Conservation (phyloP, 2,888 invertebrate genomes). For the Athetis lepigone region DNA sequence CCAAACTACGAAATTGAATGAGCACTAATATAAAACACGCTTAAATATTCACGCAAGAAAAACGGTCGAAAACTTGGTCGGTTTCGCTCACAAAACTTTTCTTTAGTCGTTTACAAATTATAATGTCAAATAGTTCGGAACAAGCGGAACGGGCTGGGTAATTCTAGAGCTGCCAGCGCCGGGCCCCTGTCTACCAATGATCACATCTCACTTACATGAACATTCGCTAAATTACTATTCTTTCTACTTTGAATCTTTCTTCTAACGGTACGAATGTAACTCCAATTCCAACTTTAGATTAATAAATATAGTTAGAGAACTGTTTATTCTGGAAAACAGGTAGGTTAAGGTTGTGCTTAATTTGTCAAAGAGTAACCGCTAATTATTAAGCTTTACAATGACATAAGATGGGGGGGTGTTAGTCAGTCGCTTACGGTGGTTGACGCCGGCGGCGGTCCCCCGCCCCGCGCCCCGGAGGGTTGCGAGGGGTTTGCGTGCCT, state of each 20-base stretch:
- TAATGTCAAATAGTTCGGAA: constrained; percentile 58
- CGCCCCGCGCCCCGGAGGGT: not conserved
- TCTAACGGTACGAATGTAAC: not conserved
- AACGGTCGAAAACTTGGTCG: constrained; percentile 16
- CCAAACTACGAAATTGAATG: constrained; percentile 16
- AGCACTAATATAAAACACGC: constrained; percentile 20
- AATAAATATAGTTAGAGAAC: constrained; percentile 18
- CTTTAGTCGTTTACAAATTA: constrained; percentile 51
- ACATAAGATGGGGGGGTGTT: constrained; percentile 21
- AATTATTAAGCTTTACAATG: constrained; percentile 19
- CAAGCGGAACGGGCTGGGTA: constrained; percentile 29
- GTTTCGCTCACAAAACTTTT: constrained; percentile 37
- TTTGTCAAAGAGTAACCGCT: constrained; percentile 28
- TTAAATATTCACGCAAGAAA: constrained; percentile 22
- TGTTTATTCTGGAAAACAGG: constrained; percentile 13
- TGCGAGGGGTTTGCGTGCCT: constrained; percentile 60
- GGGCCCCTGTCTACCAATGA: constrained; percentile 14
- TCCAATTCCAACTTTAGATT: constrained; percentile 32
- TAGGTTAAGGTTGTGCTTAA: not conserved
- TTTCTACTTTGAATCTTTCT: constrained; percentile 37
- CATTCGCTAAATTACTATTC: constrained; percentile 38
- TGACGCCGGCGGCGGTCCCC: constrained; percentile 8
- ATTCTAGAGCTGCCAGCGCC: constrained; percentile 17
- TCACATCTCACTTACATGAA: constrained; percentile 43
- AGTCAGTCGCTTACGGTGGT: constrained; percentile 13